Evolutionary conservation across 1,140 invertebrate genomes (phyloP).

Genomic region (Elymnias hypermnestra): DNA sequence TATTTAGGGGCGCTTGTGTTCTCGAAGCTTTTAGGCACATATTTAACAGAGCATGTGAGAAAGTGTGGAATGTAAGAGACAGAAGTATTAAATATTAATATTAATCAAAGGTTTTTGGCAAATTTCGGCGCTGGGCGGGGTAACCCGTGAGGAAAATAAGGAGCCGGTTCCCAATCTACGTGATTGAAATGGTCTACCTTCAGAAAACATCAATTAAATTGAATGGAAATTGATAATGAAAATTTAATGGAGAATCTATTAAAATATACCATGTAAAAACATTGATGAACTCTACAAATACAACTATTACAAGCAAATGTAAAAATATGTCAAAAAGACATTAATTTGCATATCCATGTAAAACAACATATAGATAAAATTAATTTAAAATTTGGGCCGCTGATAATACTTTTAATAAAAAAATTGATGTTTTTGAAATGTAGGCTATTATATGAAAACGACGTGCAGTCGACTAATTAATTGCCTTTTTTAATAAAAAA

Average conservation of each 20-base stretch:
- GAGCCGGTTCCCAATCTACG: slow-evolving; percentile 53
- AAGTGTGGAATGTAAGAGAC: slow-evolving; percentile 35
- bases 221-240: neutral
- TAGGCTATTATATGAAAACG: slow-evolving; percentile 48
- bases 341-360: no score
- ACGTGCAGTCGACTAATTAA: slow-evolving; percentile 55
- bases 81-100: slow-evolving; percentile 26
- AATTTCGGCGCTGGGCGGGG: slow-evolving; percentile 70
- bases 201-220: slow-evolving; percentile 46
- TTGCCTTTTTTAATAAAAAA: no score
- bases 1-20: slow-evolving; percentile 49
- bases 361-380: no score
- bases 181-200: slow-evolving; percentile 56
- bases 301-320: no score
- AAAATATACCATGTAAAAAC: no score
- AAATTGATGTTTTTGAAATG: slow-evolving; percentile 58
- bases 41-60: slow-evolving; percentile 48
- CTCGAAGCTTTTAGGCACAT: slow-evolving; percentile 41
- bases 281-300: no score
- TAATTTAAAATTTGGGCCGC: no score
- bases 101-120: slow-evolving; percentile 38
- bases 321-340: no score
- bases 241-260: neutral
- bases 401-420: no score
- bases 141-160: slow-evolving; percentile 48